Percentiles rank a stretch among this genome's conserved stretches.
phyloP scores from a whole-genome alignment of 2,113 vertebrate genomes.

The Eurypyga helias region DNA sequence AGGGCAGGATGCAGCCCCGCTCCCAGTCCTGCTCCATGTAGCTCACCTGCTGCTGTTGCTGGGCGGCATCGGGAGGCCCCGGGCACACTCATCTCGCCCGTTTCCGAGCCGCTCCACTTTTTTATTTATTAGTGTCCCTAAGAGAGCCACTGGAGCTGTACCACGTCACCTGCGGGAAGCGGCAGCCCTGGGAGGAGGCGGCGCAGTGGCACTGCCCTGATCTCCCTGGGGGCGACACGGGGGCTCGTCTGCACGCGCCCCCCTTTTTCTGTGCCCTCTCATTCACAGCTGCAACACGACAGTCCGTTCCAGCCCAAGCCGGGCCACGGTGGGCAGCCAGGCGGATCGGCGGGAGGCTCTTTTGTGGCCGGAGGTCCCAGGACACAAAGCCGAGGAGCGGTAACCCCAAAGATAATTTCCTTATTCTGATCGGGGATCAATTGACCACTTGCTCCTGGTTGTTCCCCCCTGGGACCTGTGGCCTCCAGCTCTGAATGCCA shows the following conservation, averaged over 20 bases:
- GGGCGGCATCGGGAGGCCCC: not conserved
- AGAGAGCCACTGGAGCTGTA: not conserved
- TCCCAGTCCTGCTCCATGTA: rapidly evolving
- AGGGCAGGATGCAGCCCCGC: rapidly evolving
- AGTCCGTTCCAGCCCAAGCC: rapidly evolving
- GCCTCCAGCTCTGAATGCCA: slow-evolving; percentile 25
- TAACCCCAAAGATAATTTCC: not conserved
- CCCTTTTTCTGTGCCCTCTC: not conserved
- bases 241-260: rapidly evolving
- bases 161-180: not conserved
- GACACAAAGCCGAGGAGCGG: not conserved
- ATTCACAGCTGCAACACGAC: rapidly evolving
- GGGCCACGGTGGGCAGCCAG: rapidly evolving
- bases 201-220: not conserved
- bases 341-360: not conserved
- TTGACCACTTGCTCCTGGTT: slow-evolving; percentile 4
- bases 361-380: not conserved
- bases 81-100: not conserved
- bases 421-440: slow-evolving; percentile 14
- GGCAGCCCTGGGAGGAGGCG: not conserved
- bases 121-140: not conserved
- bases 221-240: not conserved
- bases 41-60: rapidly evolving
- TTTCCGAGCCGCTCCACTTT: not conserved
- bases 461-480: not conserved